Base-by-base conservation (phyloP, 2,888 invertebrate genomes). In the Sarcophaga subvicina region DNA sequence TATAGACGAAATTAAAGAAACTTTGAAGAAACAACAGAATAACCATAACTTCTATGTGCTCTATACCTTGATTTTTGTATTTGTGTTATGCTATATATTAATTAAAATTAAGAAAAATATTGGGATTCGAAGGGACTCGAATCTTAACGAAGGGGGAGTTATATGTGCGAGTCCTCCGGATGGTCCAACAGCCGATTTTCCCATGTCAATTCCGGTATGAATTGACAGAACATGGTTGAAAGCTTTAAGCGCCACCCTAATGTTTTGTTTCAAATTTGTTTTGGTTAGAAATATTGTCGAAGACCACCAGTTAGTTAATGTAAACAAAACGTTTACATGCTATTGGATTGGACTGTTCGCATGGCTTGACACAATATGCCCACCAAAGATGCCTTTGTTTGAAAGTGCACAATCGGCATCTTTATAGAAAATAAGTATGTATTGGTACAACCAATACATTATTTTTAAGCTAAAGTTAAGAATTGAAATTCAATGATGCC, bases 81-180 rank as follows among this genome's bases (percentile, higher is more conserved):
- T 78, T 17, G 47, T 78, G 12, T 45, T 78, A n/a, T 78, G 12
- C 20, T 78, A 69, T 22, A 10, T 78, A 20, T 37, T 78, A 62
- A 60, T 3, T 60, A 78, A 69, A 25, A 37, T 69, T 59, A 69
- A 62, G 20, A 78, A 60, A 22, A 47, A 20, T 69, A 78, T 62
- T 45, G 8, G 45, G 10, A 78, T 78, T 78, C 78, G 69, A 78
- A 78, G 69, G 60, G 78, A 78, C 75, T 64, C 75, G 75, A 75
- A 64, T 75, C 75, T 75, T 75, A 75, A 75, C 64, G 64, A n/a
- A 14, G 64, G 75, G 63, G 75, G 60, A 62, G 62, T 73, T 73
- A 69, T 59, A 59, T 59, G 5, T 59, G 59, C 59, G 4, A 5
- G 17, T 59, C 59, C 59, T 59, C 59, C 59, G 59, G 1, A 59